Conservation (phyloP, 2,113 vertebrate genomes). For the Lagopus muta region DNA sequence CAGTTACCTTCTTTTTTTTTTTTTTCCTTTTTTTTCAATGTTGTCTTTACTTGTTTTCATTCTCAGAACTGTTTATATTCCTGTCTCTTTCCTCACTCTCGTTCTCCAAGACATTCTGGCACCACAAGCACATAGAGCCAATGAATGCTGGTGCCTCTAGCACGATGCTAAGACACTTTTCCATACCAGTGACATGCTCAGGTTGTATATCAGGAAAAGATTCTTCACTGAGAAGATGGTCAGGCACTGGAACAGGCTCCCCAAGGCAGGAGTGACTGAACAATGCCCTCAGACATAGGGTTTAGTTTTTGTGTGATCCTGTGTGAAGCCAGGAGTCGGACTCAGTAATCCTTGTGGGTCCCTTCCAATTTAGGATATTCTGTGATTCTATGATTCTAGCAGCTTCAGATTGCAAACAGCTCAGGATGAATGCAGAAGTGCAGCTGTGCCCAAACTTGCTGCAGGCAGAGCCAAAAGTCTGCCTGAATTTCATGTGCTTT, state of each 20-base stretch:
- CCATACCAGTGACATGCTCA: not conserved
- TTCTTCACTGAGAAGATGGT: too few relatives aligned
- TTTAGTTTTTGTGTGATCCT: too few relatives aligned
- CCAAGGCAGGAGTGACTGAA: too few relatives aligned
- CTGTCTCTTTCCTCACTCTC: not conserved
- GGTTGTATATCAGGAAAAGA: too few relatives aligned
- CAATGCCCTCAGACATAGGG: too few relatives aligned
- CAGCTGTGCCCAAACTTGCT: not conserved
- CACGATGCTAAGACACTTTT: not conserved
- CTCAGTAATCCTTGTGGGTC: too few relatives aligned
- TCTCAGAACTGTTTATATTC: not conserved
- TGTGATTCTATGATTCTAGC: not conserved
- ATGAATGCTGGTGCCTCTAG: not conserved
- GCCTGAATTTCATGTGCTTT: not conserved
- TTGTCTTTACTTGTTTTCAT: slow-evolving; percentile 1
- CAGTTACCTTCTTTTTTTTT: not conserved
- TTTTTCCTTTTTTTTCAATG: not conserved
- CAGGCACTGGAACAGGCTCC: too few relatives aligned
- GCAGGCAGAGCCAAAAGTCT: not conserved
- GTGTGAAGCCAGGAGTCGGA: too few relatives aligned
- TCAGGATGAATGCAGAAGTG: not conserved
- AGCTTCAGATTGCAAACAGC: not conserved
- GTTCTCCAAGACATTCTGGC: not conserved
- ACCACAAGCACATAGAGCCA: not conserved
- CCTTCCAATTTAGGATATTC: too few relatives aligned